phyloP scores from a whole-genome alignment of 2,113 vertebrate species.

The Columbina picui region DNA sequence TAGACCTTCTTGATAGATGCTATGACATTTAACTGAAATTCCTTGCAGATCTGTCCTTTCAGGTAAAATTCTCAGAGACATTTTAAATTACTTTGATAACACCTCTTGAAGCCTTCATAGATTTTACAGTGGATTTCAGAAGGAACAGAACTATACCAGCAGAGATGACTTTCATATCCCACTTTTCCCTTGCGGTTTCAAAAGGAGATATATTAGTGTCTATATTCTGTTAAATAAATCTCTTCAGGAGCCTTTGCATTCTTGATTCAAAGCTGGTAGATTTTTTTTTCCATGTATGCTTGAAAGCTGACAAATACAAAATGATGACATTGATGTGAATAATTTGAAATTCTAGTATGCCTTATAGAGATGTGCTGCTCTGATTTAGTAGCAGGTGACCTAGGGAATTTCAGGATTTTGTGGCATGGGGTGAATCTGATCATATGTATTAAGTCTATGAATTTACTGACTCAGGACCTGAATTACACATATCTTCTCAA shows the following conservation, averaged over 20 bases:
- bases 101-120: background rate
- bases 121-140: background rate
- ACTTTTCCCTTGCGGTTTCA: background rate
- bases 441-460: background rate
- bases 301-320: background rate
- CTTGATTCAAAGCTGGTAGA: background rate
- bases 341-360: background rate
- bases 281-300: accelerated
- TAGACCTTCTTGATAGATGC: background rate
- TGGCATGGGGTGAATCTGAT: background rate
- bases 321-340: background rate
- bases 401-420: background rate
- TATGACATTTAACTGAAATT: background rate
- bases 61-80: background rate
- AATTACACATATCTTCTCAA: background rate
- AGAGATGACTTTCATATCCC: background rate
- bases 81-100: accelerated
- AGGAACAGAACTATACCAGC: background rate
- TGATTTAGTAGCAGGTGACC: background rate
- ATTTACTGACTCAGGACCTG: background rate
- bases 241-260: background rate
- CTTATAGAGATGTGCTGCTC: background rate
- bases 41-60: background rate
- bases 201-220: background rate
- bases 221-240: background rate